Evolutionary conservation across 2,113 vertebrate species (phyloP).

Genomic region (Muscicapa adusta): DNA sequence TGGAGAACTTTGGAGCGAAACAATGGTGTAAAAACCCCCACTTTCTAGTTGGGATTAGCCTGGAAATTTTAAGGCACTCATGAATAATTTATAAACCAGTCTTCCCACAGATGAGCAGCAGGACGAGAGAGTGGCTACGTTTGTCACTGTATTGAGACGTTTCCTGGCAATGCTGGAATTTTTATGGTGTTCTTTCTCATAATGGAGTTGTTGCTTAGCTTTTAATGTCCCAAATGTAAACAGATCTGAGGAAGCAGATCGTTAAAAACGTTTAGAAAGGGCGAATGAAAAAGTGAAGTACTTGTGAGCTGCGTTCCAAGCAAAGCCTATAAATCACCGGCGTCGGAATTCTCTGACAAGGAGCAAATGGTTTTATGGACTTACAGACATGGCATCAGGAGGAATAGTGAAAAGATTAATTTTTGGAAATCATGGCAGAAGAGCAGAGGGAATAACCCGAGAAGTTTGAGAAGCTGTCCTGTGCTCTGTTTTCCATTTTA

Average conservation of each 20-base stretch:
- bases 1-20: background rate
- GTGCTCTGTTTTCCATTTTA: background rate
- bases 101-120: background rate
- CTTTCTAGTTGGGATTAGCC: background rate
- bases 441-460: fast-evolving
- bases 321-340: background rate
- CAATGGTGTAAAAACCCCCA: background rate
- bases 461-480: background rate
- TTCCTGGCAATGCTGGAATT: background rate
- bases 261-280: background rate
- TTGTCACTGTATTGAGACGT: background rate
- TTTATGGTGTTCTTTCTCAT: background rate
- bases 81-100: constrained; percentile 5
- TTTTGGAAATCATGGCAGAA: background rate
- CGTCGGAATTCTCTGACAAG: background rate
- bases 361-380: background rate
- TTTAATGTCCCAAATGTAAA: constrained; percentile 19
- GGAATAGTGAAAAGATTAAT: background rate
- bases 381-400: background rate
- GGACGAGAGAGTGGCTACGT: background rate
- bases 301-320: background rate
- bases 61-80: background rate
- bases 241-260: background rate
- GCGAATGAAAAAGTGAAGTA: background rate
- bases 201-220: constrained; percentile 10